Conservation (phyloP, 1,140 invertebrate genomes). For the Drosophila rhopaloa region DNA sequence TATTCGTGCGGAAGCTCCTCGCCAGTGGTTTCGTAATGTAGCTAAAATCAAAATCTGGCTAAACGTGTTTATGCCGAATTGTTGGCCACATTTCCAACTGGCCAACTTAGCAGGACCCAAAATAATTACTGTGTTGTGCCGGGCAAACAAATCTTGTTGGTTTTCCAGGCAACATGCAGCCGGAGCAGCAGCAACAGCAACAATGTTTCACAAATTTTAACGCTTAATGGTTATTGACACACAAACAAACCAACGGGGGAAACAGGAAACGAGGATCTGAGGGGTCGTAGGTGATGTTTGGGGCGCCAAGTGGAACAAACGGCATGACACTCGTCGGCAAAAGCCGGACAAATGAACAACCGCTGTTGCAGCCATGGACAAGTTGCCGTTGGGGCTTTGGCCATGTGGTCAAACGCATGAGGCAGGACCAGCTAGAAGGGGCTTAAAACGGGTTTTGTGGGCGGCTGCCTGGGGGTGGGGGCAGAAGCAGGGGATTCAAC, state of each 20-base stretch:
- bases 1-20: slow-evolving; percentile 20
- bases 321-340: slow-evolving; percentile 70
- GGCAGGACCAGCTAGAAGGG: neutral
- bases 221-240: slow-evolving; percentile 78
- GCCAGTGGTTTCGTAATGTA: slow-evolving; percentile 14
- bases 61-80: slow-evolving; percentile 33
- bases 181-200: slow-evolving; percentile 20
- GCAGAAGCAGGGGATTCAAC: slow-evolving; percentile 28
- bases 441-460: neutral
- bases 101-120: slow-evolving; percentile 38
- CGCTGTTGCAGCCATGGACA: slow-evolving; percentile 59
- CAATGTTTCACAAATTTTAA: slow-evolving; percentile 73
- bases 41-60: slow-evolving; percentile 22
- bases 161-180: slow-evolving; percentile 34
- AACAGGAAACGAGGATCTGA: neutral
- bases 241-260: slow-evolving; percentile 36
- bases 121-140: slow-evolving; percentile 72
- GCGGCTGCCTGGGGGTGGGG: slow-evolving; percentile 1
- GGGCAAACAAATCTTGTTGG: slow-evolving; percentile 60
- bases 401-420: slow-evolving; percentile 25
- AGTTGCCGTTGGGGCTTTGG: slow-evolving; percentile 52
- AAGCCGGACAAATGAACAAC: slow-evolving; percentile 73
- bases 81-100: slow-evolving; percentile 42
- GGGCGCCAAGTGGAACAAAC: slow-evolving; percentile 40
- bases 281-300: neutral